Percentiles rank a stretch among this genome's conserved stretches.
Evolutionary conservation across 2,888 invertebrate genomes (phyloP).

Genomic region (Pediacus dermestoides): DNA sequence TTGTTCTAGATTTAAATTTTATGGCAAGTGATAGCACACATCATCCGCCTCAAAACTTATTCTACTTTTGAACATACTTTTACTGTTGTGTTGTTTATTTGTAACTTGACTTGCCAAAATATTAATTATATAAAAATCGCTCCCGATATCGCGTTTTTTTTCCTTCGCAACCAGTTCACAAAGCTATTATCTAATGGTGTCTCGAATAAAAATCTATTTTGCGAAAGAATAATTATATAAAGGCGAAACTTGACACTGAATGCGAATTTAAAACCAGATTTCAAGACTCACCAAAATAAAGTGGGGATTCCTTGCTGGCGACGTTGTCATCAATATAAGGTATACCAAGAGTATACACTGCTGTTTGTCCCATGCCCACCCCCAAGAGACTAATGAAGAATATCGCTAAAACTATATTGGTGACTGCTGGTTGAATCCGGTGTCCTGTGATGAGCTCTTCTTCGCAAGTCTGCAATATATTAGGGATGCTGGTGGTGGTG

Average conservation of each 20-base stretch:
- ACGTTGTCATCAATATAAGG: constrained; percentile 94
- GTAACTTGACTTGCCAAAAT: too few species aligned
- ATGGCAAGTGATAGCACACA: too few species aligned
- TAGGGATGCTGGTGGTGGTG: constrained; percentile 14
- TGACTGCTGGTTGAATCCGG: constrained; percentile 70
- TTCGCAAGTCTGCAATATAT: constrained; percentile 36
- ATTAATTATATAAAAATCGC: too few species aligned
- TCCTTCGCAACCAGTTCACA: too few species aligned
- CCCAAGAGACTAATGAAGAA: constrained; percentile 84
- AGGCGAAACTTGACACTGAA: neutral
- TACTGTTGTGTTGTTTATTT: too few species aligned
- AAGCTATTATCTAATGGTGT: too few species aligned
- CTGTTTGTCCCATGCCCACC: constrained; percentile 89
- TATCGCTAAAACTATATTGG: constrained; percentile 78
- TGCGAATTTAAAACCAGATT: neutral
- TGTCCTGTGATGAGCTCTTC: constrained; percentile 61
- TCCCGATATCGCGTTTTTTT: too few species aligned
- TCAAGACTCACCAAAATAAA: constrained; percentile 87
- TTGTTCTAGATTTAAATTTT: too few species aligned
- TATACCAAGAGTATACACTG: constrained; percentile 87
- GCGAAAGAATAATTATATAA: too few species aligned
- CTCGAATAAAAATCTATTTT: too few species aligned
- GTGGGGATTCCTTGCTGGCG: constrained; percentile 84
- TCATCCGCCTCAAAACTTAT: too few species aligned
- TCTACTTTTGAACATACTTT: too few species aligned